Evolutionary conservation across 2,797 vertebrate species (phyloP).

Genomic region (Alosa sapidissima): DNA sequence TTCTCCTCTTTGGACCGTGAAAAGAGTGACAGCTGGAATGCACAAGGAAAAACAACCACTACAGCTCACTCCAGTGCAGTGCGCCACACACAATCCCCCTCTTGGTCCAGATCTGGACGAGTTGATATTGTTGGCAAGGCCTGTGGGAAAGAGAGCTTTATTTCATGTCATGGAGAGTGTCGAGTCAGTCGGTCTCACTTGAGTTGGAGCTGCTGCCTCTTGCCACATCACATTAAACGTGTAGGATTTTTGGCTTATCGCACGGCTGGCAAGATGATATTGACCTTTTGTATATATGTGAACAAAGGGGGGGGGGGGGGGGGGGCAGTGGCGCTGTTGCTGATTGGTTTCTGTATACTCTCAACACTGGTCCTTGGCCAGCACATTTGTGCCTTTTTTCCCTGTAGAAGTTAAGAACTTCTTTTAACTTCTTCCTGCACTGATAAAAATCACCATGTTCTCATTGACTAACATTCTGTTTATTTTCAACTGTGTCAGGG

Average conservation of each 20-base stretch:
- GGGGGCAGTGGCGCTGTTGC: neutral
- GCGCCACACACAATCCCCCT: neutral
- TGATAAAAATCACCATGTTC: neutral
- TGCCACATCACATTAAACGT: neutral
- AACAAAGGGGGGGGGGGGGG: too few species aligned
- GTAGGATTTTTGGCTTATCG: constrained; percentile 3
- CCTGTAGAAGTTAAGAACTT: neutral
- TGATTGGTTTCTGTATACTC: neutral
- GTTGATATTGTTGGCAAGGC: constrained; percentile 10
- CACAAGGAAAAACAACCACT: constrained; percentile 1
- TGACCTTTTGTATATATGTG: neutral
- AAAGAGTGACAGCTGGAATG: neutral
- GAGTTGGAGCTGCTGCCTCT: neutral
- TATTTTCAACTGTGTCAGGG: constrained; percentile 66
- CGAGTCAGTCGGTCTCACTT: neutral
- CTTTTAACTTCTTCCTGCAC: neutral
- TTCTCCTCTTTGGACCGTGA: neutral
- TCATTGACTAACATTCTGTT: neutral
- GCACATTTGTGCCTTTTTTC: too few species aligned
- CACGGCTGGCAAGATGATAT: neutral
- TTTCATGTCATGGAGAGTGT: neutral
- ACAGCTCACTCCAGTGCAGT: neutral
- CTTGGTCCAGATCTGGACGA: neutral
- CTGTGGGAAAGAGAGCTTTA: neutral
- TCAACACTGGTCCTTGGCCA: too few species aligned